Evolutionary conservation across 2,113 vertebrate genomes (phyloP), one percentile per base, ranked within the genome.

Genomic region (Murina feae): DNA sequence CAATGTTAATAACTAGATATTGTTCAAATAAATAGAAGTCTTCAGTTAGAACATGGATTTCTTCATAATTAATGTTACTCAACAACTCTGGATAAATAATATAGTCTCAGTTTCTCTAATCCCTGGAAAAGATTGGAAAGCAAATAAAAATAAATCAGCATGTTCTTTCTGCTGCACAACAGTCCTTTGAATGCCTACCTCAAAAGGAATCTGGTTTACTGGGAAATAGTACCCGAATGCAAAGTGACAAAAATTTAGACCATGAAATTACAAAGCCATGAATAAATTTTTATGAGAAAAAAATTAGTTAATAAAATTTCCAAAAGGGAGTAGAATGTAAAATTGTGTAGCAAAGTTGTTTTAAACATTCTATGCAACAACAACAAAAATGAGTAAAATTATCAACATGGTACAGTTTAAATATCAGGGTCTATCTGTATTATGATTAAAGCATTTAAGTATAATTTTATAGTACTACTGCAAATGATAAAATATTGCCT

Each of bases 91-190:
- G 14, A 63, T 85, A 35, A 93, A 95, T 55, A 35, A 55, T 81
- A 60, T 32, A 86, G 84, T 97, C 95, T 93, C 35, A 94, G 6
- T 87, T 95, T 93, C 65, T 91, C 60, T 95, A 68, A 76, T 74
- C 30, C 18, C 20, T 91, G 53, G n/a, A 80, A 76, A 53, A 84
- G 2, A 91, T 32, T 9, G 9, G 20, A 82, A 95, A 86, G 39
- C 9, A 87, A 82, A 91, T 71, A 78, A 68, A 78, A 72, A 53
- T 53, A 79, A 63, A 51, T 58, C 14, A 87, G 30, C 58, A 51
- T 12, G 2, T 74, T 90, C 17, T 91, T 84, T 81, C 32, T 86
- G 13, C n/a, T 91, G 13, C n/a, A 49, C 7, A 74, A 79, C 6
- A 91, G 7, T 66, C 32, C 72, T 60, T 89, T 81, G 65, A 84